These are phyloP conservation scores for Deilephila porcellus DNA, from an alignment of 2,888 invertebrate species.

Conservation along the genomic window DNA sequence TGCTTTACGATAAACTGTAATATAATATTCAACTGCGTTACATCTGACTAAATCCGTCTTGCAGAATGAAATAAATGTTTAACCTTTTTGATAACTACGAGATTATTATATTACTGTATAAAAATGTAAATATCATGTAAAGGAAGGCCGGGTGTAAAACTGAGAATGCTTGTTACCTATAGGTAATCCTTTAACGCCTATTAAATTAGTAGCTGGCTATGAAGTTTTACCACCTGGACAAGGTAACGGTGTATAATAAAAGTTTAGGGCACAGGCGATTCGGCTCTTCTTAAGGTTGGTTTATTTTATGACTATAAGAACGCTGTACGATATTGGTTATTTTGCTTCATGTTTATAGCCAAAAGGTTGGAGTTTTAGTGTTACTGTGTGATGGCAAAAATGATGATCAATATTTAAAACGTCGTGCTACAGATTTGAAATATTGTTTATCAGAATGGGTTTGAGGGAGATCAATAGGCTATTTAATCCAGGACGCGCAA, in stretches of 20 bases:
- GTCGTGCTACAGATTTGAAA: too few species aligned
- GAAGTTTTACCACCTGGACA: slow-evolving; percentile 3
- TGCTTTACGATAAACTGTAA: neutral
- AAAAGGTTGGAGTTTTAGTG: neutral
- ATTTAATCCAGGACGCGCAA: too few species aligned
- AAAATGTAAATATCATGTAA: neutral
- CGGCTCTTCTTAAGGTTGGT: neutral
- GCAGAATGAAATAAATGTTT: neutral
- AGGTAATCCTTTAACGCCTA: neutral
- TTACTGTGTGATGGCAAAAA: too few species aligned
- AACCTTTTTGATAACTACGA: too few species aligned
- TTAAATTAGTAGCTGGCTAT: slow-evolving; percentile 3
- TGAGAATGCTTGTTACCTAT: neutral
- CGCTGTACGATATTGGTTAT: neutral
- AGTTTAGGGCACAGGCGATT: neutral
- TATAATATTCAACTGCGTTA: slow-evolving; percentile 1
- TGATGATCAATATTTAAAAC: too few species aligned
- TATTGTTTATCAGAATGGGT: too few species aligned
- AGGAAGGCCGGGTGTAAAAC: neutral
- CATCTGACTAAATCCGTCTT: neutral
- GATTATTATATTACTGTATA: neutral
- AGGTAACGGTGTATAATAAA: slow-evolving; percentile 20
- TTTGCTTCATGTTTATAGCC: neutral
- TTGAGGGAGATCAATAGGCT: too few species aligned
- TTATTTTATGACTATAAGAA: neutral